Base-by-base conservation (phyloP, 2,113 vertebrate genomes). In the Acinonyx jubatus region DNA sequence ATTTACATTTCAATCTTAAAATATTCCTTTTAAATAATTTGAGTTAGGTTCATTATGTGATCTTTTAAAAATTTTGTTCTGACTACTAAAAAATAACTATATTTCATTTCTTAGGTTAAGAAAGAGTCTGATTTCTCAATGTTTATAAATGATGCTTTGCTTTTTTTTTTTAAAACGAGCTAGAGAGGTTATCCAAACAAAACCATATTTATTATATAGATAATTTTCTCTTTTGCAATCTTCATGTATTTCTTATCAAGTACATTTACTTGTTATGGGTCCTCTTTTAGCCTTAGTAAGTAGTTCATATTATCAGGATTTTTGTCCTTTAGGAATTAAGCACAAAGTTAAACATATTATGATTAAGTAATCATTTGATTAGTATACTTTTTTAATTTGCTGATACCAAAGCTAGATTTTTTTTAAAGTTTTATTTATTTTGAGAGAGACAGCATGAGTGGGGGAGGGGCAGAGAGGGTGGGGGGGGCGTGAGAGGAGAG, bases 61-160 rank as follows among this genome's bases (percentile, higher is more conserved):
- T 78, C 97, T 97, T 92, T 81, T 55, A 71, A 13, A 89, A 25
- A 87, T 18, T 50, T 89, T 81, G 19, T 65, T 50, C 2, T 84
- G 92, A 78, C 45, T 81, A 79, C 91, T 93, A 84, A 94, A 97
- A 94, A 73, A 29, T 89, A 83, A 76, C 33, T 2, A 0, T 90
- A 88, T 76, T 98, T 98, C 94, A 98, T 97, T 91, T 69, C 29
- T 52, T 94, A 92, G 96, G 82, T 97, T 94, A 98, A 97, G 85
- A 89, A 23, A 4, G 86, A 90, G 38, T 86, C 92, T 89, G 0
- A 90, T 86, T 96, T 80, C 7, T 68, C 86, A 84, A 6, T 94
- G 14, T 92, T 96, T 97, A 65, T 95, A 93, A 97, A 94, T 97
- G 89, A 74, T 90, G 13, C 91, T 96, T 95, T 97, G 38, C 31